A percentile compares a stretch with the other conserved stretches of the same genome.
These are phyloP conservation scores for Mus caroli DNA, from an alignment of 2,797 vertebrate genomes.

Conservation along the genomic window DNA sequence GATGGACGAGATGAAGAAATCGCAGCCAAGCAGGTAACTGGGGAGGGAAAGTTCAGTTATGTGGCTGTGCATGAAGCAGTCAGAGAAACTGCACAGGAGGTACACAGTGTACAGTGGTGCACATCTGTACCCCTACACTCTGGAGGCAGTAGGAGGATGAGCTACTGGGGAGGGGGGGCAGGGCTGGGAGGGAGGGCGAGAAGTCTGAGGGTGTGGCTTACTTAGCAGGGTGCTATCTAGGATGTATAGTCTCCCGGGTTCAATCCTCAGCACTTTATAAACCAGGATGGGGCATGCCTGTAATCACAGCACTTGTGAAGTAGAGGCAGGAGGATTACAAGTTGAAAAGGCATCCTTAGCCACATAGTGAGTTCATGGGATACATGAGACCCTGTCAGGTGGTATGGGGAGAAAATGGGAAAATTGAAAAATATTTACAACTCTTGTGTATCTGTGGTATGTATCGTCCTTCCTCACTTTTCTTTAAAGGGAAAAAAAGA, in stretches of 20 bases:
- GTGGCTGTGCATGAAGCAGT: not conserved
- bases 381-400: not conserved
- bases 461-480: constrained; percentile 17
- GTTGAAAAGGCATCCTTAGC: not conserved
- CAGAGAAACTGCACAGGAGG: not conserved
- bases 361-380: not conserved
- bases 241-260: not conserved
- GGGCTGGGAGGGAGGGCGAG: not conserved
- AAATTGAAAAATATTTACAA: not conserved
- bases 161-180: not conserved
- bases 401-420: not conserved
- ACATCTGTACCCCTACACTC: not conserved
- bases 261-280: not conserved
- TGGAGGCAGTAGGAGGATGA: not conserved
- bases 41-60: not conserved
- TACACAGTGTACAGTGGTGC: too few species aligned
- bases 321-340: not conserved
- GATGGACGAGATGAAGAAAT: constrained; percentile 98
- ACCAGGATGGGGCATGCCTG: not conserved
- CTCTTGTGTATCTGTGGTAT: not conserved
- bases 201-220: not conserved
- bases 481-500: not conserved
- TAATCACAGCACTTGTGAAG: not conserved
- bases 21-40: constrained; percentile 96
- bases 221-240: not conserved